phyloP scores from a whole-genome alignment of 2,797 vertebrate species.

The Lepus oiostolus region DNA sequence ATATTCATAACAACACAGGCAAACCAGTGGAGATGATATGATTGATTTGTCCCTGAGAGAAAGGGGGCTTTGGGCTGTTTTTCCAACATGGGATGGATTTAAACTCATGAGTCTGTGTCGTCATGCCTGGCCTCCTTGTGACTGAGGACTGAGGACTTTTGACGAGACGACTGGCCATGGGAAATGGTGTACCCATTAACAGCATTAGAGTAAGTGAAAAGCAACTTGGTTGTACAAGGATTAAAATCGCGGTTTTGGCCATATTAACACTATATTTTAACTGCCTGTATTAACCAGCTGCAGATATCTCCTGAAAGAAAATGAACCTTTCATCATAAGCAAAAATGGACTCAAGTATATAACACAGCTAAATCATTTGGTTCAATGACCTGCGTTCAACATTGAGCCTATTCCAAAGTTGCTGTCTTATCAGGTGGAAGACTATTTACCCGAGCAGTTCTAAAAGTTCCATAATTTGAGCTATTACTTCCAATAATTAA shows the following conservation, averaged over 20 bases:
- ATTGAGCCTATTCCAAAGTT: slow-evolving; percentile 62
- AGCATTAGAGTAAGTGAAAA: slow-evolving; percentile 35
- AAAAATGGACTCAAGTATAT: slow-evolving; percentile 52
- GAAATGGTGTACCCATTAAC: slow-evolving; percentile 1
- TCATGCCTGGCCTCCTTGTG: neutral
- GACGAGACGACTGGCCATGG: slow-evolving; percentile 46
- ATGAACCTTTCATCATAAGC: slow-evolving; percentile 60
- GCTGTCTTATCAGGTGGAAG: slow-evolving; percentile 10
- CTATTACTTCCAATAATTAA: slow-evolving; percentile 37
- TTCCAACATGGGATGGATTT: slow-evolving; percentile 19
- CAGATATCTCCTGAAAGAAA: slow-evolving; percentile 56
- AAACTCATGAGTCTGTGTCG: neutral
- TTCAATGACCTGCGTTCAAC: slow-evolving; percentile 38
- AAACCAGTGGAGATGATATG: slow-evolving; percentile 38
- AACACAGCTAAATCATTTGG: slow-evolving; percentile 26
- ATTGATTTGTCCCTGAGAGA: neutral
- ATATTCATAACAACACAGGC: slow-evolving; percentile 52
- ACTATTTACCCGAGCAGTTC: slow-evolving; percentile 54
- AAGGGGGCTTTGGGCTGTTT: neutral
- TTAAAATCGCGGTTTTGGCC: slow-evolving; percentile 37
- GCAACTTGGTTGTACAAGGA: slow-evolving; percentile 55
- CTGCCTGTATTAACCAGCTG: slow-evolving; percentile 46
- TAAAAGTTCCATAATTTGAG: slow-evolving; percentile 48
- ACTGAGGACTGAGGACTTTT: slow-evolving; percentile 35
- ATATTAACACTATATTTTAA: slow-evolving; percentile 60